These are phyloP conservation scores for Reticulitermes lucifugus DNA, from an alignment of 2,888 invertebrate species.

Conservation along the genomic window DNA sequence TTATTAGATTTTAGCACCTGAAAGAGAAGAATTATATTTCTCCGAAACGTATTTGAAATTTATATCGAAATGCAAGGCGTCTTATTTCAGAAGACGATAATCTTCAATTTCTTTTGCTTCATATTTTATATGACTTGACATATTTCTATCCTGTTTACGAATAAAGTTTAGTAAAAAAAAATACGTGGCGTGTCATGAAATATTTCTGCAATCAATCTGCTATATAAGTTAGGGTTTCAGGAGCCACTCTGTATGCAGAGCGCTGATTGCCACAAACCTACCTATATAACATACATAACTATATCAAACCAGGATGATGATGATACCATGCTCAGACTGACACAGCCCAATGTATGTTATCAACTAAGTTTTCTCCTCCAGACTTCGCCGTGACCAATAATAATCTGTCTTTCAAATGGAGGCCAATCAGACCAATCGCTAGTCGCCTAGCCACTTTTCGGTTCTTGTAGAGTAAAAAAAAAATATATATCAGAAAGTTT, in stretches of 20 bases:
- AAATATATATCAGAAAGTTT: constrained; percentile 21
- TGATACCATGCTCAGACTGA: background rate
- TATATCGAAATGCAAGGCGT: no score
- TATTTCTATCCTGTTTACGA: no score
- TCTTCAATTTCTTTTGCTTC: no score
- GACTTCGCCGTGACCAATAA: constrained; percentile 5
- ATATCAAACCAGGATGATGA: background rate
- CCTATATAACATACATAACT: background rate
- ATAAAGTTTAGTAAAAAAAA: no score
- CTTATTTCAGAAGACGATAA: no score
- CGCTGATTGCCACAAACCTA: background rate
- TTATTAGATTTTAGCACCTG: no score
- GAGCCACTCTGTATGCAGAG: background rate
- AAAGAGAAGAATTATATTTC: no score
- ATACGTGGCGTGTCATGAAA: background rate
- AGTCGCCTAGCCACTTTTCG: background rate
- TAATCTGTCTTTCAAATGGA: constrained; percentile 20
- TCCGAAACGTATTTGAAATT: no score
- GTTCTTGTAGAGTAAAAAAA: background rate
- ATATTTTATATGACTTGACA: no score
- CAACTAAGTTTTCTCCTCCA: background rate
- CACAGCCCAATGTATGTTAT: background rate
- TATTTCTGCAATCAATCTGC: background rate
- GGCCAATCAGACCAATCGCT: constrained; percentile 19
- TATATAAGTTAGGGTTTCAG: background rate